Base-by-base conservation (phyloP, 2,113 vertebrate genomes). In the Actenoides hombroni region DNA sequence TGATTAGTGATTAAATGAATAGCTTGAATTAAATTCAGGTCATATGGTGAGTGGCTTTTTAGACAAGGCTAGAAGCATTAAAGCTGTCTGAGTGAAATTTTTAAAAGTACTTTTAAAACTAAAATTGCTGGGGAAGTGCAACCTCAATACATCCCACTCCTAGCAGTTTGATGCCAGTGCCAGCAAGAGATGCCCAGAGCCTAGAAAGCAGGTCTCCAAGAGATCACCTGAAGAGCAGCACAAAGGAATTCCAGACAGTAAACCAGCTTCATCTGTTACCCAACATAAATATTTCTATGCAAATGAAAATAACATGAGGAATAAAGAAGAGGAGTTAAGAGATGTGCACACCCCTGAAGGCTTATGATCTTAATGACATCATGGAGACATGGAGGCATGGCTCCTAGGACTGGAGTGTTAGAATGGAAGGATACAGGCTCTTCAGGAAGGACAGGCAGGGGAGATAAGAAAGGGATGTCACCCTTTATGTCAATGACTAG, bases 1-100 rank as follows among this genome's bases (percentile, higher is more conserved):
- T 91, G 90, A 96, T 96, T 95, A 92, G 46, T 93, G 46, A 33
- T 91, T 89, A 92, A 97, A 93, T 79, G 7, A 95, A 86, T 79
- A 88, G 31, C 40, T 69, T 88, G 63, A 59, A 79, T 92, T 87
- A 90, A 84, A 92, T 86, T 86, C 94, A 71, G 57, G 56, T 86
- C 37, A 90, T 70, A 57, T 2, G 1, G 37, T 68, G 69, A 96
- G 33, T 86, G 75, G 46, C 23, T 91, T 77, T 92, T 59, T 26
- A 96, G 64, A 33, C 46, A 93, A 39, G 40, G 13, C 42, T 85
- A 90, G 67, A 92, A 67, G 28, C 64, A 57, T 75, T 13, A 88
- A 93, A 75, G n/a, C 10, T 6, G 61, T 93, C 88, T 92, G 49
- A 60, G 8, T 82, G 31, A 82, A 75, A 90, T 61, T 85, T 46